A percentile compares a stretch with the other conserved stretches of the same genome.
These are phyloP conservation scores for Parazoanthus darwini DNA, from an alignment of 92 coral and sea anemone genomes.

Conservation along the genomic window DNA sequence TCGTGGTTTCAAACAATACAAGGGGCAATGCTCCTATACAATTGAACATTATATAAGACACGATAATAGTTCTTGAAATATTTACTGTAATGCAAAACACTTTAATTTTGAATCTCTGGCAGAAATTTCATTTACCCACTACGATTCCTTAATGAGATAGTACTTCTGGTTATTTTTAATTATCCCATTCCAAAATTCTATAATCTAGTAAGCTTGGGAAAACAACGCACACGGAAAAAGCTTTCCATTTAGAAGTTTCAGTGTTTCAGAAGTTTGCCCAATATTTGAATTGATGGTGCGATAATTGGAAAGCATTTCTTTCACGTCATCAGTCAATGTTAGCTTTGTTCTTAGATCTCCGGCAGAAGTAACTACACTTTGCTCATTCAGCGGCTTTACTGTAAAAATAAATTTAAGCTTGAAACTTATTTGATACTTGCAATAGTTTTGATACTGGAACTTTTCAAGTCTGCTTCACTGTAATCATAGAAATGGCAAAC, in stretches of 20 bases:
- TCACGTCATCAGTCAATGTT: background rate
- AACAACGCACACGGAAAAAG: background rate
- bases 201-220: background rate
- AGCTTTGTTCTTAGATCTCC: background rate
- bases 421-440: no score
- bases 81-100: no score
- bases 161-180: background rate
- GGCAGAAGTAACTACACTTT: background rate
- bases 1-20: no score
- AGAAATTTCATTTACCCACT: no score
- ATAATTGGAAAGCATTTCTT: background rate
- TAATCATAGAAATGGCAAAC: background rate
- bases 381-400: background rate
- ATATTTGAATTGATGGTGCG: background rate
- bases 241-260: background rate
- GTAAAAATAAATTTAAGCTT: background rate
- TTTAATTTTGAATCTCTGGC: no score
- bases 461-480: background rate
- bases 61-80: no score
- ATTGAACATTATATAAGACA: no score
- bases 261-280: background rate
- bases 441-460: no score
- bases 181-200: background rate
- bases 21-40: no score
- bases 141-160: no score